Conservation (phyloP, 2,113 vertebrate species). For the Chiloscyllium plagiosum region DNA sequence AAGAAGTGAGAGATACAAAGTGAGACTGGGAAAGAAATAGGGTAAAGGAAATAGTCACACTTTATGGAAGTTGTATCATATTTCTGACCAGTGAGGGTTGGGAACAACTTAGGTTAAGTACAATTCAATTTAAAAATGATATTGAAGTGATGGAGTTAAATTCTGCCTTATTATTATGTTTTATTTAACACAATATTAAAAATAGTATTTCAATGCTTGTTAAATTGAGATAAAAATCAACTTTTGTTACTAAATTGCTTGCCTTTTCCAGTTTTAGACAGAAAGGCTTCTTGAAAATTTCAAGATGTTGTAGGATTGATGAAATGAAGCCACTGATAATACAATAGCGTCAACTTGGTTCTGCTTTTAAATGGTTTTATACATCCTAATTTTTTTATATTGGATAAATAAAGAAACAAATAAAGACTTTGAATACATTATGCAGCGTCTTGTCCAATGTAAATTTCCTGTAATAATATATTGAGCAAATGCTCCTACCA, state of each 20-base stretch:
- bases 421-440: neutral
- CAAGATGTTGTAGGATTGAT: neutral
- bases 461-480: neutral
- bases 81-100: neutral
- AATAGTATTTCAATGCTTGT: neutral
- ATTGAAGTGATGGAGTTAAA: neutral
- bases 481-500: neutral
- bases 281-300: neutral
- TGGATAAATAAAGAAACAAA: neutral
- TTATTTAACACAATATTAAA: neutral
- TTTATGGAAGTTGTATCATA: neutral
- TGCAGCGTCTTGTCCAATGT: neutral
- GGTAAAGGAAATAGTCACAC: neutral
- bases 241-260: neutral
- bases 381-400: neutral
- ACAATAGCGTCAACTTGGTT: neutral
- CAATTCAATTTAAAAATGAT: neutral
- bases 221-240: neutral
- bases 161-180: neutral
- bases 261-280: neutral
- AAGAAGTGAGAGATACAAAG: neutral
- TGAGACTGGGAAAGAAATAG: neutral
- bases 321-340: neutral
- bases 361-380: neutral
- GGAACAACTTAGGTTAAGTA: neutral